These are phyloP conservation scores for Capromys pilorides DNA, from an alignment of 2,797 vertebrate genomes.

Conservation along the genomic window DNA sequence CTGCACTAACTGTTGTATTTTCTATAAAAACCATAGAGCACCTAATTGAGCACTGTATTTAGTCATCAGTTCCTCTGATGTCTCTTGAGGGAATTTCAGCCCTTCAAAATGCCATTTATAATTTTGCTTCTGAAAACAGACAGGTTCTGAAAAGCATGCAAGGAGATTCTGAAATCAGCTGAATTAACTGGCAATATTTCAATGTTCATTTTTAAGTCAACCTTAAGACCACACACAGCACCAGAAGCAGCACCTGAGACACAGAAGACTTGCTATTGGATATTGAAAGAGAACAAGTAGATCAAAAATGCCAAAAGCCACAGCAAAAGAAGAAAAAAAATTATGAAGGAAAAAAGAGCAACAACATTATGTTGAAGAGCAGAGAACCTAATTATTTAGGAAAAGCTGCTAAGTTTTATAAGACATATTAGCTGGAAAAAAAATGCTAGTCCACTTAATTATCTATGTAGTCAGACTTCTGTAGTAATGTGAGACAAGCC, in stretches of 20 bases:
- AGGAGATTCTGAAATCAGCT: conserved; percentile 59
- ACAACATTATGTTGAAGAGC: no score
- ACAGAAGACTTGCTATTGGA: no score
- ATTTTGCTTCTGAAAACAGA: conserved; percentile 77
- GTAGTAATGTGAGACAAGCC: no score
- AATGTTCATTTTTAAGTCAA: conserved; percentile 55
- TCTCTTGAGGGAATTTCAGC: conserved; percentile 69
- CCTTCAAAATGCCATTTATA: conserved; percentile 74
- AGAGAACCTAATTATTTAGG: conserved; percentile 23
- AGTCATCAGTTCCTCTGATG: conserved; percentile 85
- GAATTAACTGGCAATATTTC: conserved; percentile 53
- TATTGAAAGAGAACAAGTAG: no score
- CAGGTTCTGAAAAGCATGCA: conserved; percentile 68
- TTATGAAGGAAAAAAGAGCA: no score
- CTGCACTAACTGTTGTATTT: conserved; percentile 96
- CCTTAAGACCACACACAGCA: no score
- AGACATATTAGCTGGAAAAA: conserved; percentile 45
- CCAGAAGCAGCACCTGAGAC: no score
- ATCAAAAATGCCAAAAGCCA: no score
- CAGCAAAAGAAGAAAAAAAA: no score
- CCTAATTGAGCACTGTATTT: conserved; percentile 90
- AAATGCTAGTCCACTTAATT: background rate
- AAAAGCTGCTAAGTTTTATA: conserved; percentile 32
- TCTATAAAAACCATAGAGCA: conserved; percentile 94
- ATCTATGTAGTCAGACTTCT: background rate